Percentiles rank a stretch among this genome's conserved stretches.
Evolutionary conservation across 92 coral and sea anemone genomes (phyloP).

Genomic region (Paramuricea clavata): DNA sequence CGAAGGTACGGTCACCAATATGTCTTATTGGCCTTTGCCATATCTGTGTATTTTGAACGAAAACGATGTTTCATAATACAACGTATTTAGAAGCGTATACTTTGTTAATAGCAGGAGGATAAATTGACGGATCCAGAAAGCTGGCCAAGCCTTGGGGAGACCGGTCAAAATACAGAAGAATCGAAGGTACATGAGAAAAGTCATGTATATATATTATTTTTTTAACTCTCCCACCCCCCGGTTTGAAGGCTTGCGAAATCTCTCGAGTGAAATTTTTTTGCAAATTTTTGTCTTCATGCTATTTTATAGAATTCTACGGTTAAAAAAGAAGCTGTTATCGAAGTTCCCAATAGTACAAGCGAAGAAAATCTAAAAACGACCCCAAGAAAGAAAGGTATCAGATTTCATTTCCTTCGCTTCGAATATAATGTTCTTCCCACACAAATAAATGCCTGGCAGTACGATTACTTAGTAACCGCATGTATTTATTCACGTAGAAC

Average conservation of each 20-base stretch:
- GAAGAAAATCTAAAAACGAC: constrained; percentile 85
- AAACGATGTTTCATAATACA: not conserved
- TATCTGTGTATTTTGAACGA: not conserved
- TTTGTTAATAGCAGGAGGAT: constrained; percentile 67
- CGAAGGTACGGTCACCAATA: not conserved
- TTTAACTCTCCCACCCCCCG: not conserved
- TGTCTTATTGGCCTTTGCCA: not conserved
- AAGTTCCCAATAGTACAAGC: constrained; percentile 66
- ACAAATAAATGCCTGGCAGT: constrained; percentile 8
- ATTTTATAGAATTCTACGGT: constrained; percentile 40
- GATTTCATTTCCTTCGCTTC: not conserved
- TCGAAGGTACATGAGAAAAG: constrained; percentile 33
- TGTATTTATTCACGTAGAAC: constrained; percentile 2
- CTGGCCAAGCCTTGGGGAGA: constrained; percentile 99
- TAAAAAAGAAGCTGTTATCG: constrained; percentile 79
- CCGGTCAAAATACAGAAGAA: constrained; percentile 40
- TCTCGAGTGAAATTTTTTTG: not conserved
- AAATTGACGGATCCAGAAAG: constrained; percentile 92
- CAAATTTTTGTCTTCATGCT: not conserved
- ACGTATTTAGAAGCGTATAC: not conserved
- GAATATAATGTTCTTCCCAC: constrained; percentile 14
- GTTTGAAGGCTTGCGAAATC: not conserved
- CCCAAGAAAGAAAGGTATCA: constrained; percentile 86
- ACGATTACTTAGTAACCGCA: constrained; percentile 31
- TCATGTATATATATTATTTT: not conserved